Conservation (phyloP, 2,113 vertebrate genomes). For the Vombatus ursinus region DNA sequence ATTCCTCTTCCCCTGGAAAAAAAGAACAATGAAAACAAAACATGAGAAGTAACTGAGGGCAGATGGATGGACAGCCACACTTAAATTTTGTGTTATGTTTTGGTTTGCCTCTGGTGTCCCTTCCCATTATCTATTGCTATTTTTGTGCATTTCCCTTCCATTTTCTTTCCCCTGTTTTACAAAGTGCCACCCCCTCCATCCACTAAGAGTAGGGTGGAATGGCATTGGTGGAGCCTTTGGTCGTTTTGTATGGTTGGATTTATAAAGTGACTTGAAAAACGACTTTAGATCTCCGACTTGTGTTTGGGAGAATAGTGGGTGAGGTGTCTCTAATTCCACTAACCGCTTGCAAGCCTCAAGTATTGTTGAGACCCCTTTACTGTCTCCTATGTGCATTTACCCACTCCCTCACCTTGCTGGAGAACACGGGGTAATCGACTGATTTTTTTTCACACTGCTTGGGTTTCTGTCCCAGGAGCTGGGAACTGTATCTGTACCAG, state of each 20-base stretch:
- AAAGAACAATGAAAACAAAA: too few species aligned
- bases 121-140: constrained; percentile 45
- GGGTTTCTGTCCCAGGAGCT: too few species aligned
- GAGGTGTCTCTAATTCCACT: neutral
- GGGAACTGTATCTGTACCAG: neutral
- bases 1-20: too few species aligned
- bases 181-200: neutral
- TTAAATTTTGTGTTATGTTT: constrained; percentile 23
- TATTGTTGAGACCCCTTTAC: neutral
- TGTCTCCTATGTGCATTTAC: neutral
- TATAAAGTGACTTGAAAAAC: constrained; percentile 76
- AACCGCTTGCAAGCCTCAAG: neutral
- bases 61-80: neutral
- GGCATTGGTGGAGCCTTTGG: neutral
- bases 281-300: neutral
- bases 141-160: constrained; percentile 37
- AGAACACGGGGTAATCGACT: neutral
- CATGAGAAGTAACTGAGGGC: neutral
- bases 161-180: constrained; percentile 47
- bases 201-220: constrained; percentile 37
- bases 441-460: neutral
- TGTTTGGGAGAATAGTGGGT: neutral
- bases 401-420: neutral
- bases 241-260: constrained; percentile 75
- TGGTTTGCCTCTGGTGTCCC: constrained; percentile 44